Evolutionary conservation across 2,797 vertebrate genomes (phyloP).

Genomic region (Gephyroberyx darwinii): DNA sequence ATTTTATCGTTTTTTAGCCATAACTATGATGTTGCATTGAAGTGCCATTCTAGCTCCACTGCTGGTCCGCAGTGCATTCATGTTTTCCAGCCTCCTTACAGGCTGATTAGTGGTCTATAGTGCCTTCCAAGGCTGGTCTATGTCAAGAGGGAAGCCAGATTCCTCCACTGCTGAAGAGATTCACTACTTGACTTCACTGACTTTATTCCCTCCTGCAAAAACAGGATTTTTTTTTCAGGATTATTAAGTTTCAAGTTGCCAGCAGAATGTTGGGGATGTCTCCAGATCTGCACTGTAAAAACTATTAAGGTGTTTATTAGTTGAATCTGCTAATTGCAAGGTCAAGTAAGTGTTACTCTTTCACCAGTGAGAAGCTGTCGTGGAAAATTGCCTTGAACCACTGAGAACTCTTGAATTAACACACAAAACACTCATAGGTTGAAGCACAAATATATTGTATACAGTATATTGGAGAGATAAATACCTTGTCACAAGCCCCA

Average conservation of each 20-base stretch:
- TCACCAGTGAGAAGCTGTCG: no score
- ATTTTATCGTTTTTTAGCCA: no score
- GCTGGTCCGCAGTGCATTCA: not conserved
- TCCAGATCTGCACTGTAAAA: not conserved
- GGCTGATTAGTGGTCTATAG: conserved; percentile 23
- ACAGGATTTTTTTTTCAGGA: not conserved
- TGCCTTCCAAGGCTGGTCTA: not conserved
- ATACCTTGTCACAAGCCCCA: no score
- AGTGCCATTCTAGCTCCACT: not conserved
- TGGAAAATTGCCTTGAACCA: no score
- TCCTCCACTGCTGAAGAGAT: not conserved
- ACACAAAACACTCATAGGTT: no score
- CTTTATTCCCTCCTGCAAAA: not conserved
- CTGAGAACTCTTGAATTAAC: no score
- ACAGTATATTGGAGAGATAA: no score
- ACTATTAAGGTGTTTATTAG: no score
- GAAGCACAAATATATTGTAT: no score
- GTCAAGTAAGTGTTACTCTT: no score
- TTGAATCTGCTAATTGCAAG: no score
- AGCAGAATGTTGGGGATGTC: not conserved
- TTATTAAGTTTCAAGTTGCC: not conserved
- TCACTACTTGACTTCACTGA: not conserved
- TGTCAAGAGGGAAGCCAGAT: not conserved
- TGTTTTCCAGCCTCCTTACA: conserved; percentile 1
- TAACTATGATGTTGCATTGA: no score